Percentiles rank a stretch among this genome's conserved stretches.
Evolutionary conservation across 2,888 invertebrate genomes (phyloP).

Genomic region (Lymantria dispar): DNA sequence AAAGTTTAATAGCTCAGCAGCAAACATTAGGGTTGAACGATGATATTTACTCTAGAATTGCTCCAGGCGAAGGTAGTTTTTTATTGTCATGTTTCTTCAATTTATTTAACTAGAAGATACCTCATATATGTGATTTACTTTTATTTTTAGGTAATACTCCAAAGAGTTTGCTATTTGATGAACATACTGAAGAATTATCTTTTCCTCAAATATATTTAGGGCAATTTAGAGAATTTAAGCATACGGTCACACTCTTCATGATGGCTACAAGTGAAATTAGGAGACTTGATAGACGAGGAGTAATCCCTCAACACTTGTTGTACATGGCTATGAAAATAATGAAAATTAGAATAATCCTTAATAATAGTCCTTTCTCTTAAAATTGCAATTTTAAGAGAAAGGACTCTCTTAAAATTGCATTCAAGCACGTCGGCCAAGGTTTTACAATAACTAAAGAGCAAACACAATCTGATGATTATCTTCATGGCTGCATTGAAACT

Average conservation of each 20-base stretch:
- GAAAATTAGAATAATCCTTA: too few relatives aligned
- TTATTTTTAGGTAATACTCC: too few relatives aligned
- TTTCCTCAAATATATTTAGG: slow-evolving; percentile 47
- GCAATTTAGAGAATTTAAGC: slow-evolving; percentile 26
- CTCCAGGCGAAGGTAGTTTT: slow-evolving; percentile 18
- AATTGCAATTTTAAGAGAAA: too few relatives aligned
- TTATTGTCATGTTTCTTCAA: too few relatives aligned
- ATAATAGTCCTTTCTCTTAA: too few relatives aligned
- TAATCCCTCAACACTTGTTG: slow-evolving; percentile 38
- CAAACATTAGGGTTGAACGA: slow-evolving; percentile 34
- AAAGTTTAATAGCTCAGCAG: slow-evolving; percentile 28
- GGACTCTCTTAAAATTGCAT: slow-evolving; percentile 19
- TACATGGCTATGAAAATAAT: slow-evolving; percentile 17
- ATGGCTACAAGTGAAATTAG: slow-evolving; percentile 34
- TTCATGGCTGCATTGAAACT: too few relatives aligned
- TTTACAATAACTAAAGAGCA: slow-evolving; percentile 38
- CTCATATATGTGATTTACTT: too few relatives aligned
- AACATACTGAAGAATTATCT: slow-evolving; percentile 44
- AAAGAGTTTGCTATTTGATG: neutral
- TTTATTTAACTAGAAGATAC: too few relatives aligned
- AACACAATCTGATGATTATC: slow-evolving; percentile 40
- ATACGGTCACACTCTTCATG: slow-evolving; percentile 33
- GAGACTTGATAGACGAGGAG: slow-evolving; percentile 48
- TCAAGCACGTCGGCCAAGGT: slow-evolving; percentile 34
- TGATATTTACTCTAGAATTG: slow-evolving; percentile 23